These are phyloP conservation scores for Marmota flaviventris DNA, from an alignment of 2,113 vertebrate species.

Conservation along the genomic window DNA sequence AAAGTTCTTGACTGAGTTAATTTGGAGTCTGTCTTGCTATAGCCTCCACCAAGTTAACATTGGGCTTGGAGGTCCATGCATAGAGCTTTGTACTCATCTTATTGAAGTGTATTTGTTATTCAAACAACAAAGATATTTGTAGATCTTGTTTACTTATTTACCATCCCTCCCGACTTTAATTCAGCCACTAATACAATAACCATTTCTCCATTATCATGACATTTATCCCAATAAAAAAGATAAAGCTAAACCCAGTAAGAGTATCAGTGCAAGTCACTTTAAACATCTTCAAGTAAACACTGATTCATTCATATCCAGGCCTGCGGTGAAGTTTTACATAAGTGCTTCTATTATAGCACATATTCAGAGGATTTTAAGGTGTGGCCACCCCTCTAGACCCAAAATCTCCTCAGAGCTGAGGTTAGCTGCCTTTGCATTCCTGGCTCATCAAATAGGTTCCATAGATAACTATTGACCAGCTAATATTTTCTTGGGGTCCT, in stretches of 20 bases:
- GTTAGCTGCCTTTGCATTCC: not conserved
- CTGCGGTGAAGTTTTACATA: not conserved
- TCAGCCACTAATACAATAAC: not conserved
- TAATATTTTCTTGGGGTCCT: not conserved
- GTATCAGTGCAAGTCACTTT: not conserved
- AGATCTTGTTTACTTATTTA: not conserved
- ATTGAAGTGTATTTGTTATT: slow-evolving; percentile 16
- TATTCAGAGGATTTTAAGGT: not conserved
- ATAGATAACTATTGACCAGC: not conserved
- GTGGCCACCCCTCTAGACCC: not conserved
- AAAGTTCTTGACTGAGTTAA: not conserved
- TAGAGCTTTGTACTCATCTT: not conserved
- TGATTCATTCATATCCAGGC: not conserved
- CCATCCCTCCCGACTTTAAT: not conserved
- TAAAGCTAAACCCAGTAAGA: not conserved
- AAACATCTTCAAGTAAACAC: not conserved
- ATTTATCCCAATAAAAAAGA: not conserved
- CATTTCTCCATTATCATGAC: not conserved
- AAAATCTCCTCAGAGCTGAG: not conserved
- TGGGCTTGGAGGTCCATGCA: not conserved
- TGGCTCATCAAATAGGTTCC: not conserved
- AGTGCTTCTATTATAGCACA: not conserved
- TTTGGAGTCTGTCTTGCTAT: not conserved
- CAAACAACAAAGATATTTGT: not conserved
- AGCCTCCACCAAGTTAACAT: not conserved